Conservation (phyloP, 2,888 invertebrate genomes). For the Latrodectus hesperus region DNA sequence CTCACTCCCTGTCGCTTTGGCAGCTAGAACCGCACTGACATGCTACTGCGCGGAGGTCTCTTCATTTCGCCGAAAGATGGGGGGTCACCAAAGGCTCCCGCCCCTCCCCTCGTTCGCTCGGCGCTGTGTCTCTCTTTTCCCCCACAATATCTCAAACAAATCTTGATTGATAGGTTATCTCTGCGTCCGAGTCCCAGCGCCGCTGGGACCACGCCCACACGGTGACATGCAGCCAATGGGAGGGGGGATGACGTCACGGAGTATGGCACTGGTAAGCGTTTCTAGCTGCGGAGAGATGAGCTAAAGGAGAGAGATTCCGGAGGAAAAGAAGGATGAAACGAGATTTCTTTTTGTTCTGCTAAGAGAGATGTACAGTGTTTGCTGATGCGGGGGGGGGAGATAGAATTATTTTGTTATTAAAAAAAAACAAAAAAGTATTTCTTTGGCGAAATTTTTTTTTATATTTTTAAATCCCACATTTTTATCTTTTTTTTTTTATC, state of each 20-base stretch:
- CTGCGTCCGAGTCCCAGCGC: constrained; percentile 23
- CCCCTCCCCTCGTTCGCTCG: neutral
- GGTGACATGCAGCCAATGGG: constrained; percentile 61
- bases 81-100: neutral
- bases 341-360: neutral
- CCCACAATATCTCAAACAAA: constrained; percentile 61
- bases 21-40: constrained; percentile 52
- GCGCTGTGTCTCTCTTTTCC: constrained; percentile 8
- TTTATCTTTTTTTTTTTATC: too few relatives aligned
- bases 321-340: constrained; percentile 7
- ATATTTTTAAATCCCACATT: too few relatives aligned
- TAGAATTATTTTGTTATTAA: too few relatives aligned
- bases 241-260: constrained; percentile 51
- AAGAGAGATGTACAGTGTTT: neutral
- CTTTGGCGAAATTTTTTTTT: too few relatives aligned
- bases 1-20: constrained; percentile 22
- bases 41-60: constrained; percentile 19
- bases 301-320: neutral
- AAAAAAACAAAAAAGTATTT: too few relatives aligned
- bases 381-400: neutral
- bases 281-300: constrained; percentile 14
- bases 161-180: constrained; percentile 67
- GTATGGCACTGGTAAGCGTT: constrained; percentile 33
- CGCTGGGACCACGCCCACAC: constrained; percentile 54
- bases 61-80: constrained; percentile 21